phyloP scores from a whole-genome alignment of 53 echinoderm and acorn worm species.

The Zoroaster sp. region DNA sequence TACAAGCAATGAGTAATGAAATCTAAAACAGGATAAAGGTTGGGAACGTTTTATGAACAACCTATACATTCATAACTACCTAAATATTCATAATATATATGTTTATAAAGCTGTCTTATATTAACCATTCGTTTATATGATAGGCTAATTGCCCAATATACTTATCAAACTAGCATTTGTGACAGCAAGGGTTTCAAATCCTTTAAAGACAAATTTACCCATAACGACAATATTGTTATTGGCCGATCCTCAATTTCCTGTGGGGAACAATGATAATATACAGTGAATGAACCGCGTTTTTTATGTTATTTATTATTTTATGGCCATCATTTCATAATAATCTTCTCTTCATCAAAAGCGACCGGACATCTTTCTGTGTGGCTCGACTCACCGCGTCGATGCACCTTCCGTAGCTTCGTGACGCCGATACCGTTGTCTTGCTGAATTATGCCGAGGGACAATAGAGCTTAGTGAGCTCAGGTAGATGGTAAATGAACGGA shows the following conservation, averaged over 20 bases:
- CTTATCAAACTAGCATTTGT: too few species aligned
- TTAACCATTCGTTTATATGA: too few species aligned
- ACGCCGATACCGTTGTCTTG: neutral
- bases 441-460: constrained; percentile 15
- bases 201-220: too few species aligned
- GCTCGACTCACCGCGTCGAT: neutral
- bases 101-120: too few species aligned
- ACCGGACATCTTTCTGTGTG: neutral
- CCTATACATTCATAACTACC: too few species aligned
- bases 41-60: too few species aligned
- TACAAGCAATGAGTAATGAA: too few species aligned
- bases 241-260: neutral
- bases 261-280: neutral
- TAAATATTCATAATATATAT: too few species aligned
- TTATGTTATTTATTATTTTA: neutral
- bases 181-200: too few species aligned
- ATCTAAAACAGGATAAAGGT: too few species aligned
- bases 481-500: neutral
- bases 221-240: neutral
- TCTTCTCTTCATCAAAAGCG: neutral
- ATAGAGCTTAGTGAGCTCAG: neutral
- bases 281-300: neutral
- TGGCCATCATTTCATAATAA: neutral
- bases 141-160: too few species aligned
- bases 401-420: neutral